Evolutionary conservation across 2,113 vertebrate genomes (phyloP), one percentile per base, ranked within the genome.

Genomic region (Melospiza melodia): DNA sequence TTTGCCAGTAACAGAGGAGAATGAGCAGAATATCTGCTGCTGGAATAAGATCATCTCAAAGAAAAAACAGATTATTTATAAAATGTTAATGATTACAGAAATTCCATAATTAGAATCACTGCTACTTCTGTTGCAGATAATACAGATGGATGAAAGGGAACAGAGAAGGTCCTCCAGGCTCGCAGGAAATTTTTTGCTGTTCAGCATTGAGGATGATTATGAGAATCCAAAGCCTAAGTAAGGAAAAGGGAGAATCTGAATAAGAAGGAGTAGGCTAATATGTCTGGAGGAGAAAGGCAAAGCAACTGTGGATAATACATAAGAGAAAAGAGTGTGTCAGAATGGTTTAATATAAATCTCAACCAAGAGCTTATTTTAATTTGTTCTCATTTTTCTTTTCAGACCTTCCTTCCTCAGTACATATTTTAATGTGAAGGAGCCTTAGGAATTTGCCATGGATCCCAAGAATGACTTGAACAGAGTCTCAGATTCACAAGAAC

Each of bases 71-170:
- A 80, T 77, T 0, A 92, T 90, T 93, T 94, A 77, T 78, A 89
- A 93, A 97, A 94, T 90, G 90, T 86, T 89, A 94, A 93, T n/a
- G 57, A 94, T 76, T 92, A 86, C 65, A 90, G 79, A 92, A 92
- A 89, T 89, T 58, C 76, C 86, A 31, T 89, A 84, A 93, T 94
- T 96, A 94, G 83, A 84, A 89, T 80, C 68, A 80, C 61, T 86
- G 76, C 72, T 93, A 63, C 83, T 94, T 93, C 89, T 80, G 11
- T 61, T 88, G 83, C 33, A 92, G 48, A 86, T 63, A 94, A 83
- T 81, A 86, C 43, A 89, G 89, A 93, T 65, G 86, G 90, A 90
- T 92, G 59, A 90, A 96, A 78, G 55, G 39, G 68, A 96, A 86
- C 24, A 67, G 59, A 80, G 49, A 86, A 73, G 55, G 84, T 84